phyloP scores from a whole-genome alignment of 2,797 vertebrate genomes.

The Gobio occitaniae region DNA sequence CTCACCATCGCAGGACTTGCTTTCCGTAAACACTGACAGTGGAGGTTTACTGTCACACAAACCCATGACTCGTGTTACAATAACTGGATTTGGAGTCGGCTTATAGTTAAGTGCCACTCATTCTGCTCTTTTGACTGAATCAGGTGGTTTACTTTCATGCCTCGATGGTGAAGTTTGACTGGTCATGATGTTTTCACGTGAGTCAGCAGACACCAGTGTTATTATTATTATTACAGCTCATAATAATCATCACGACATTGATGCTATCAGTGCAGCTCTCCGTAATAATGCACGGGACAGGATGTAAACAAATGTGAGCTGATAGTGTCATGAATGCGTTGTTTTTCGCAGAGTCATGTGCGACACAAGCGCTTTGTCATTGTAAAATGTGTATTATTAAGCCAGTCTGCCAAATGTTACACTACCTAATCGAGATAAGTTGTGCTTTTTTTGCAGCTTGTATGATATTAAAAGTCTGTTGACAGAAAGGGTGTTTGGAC shows the following conservation, averaged over 20 bases:
- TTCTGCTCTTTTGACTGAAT: neutral
- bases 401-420: neutral
- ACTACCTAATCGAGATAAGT: neutral
- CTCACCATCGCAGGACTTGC: neutral
- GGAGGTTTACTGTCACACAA: neutral
- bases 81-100: neutral
- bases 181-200: constrained; percentile 38
- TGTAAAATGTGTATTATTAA: neutral
- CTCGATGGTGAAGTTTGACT: constrained; percentile 16
- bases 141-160: neutral
- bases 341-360: neutral
- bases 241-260: neutral
- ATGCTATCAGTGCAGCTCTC: neutral
- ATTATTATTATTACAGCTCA: neutral
- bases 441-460: neutral
- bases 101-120: neutral
- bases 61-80: neutral
- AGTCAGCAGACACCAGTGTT: constrained; percentile 29
- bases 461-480: neutral
- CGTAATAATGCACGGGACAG: neutral
- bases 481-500: neutral
- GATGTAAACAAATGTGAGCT: neutral
- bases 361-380: neutral
- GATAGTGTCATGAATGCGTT: neutral
- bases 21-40: constrained; percentile 26